Conservation (phyloP, 2,113 vertebrate species). For the Pachypanchax playfairii region DNA sequence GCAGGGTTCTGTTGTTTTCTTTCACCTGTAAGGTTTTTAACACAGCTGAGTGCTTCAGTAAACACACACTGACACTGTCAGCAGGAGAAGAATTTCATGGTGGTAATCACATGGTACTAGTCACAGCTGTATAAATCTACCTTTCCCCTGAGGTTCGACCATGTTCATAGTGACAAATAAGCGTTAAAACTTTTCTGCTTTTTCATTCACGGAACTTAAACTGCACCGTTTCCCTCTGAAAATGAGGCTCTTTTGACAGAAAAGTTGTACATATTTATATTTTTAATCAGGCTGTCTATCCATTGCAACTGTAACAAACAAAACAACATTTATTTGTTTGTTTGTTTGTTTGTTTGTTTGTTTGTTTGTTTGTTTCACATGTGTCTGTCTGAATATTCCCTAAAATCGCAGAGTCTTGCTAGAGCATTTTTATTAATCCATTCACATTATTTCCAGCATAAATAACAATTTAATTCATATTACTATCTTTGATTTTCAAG, state of each 20-base stretch:
- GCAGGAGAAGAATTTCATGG: constrained; percentile 10
- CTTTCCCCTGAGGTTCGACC: constrained; percentile 2
- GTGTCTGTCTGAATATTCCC: background rate
- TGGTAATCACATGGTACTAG: constrained; percentile 1
- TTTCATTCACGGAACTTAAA: background rate
- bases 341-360: too few relatives aligned
- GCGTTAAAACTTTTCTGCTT: background rate
- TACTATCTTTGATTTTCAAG: background rate
- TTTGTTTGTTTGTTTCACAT: too few relatives aligned
- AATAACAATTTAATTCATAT: too few relatives aligned
- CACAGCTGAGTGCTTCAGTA: background rate
- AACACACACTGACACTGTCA: constrained; percentile 8
- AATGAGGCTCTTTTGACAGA: background rate
- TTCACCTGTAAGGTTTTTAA: constrained; percentile 20
- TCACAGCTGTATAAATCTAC: background rate
- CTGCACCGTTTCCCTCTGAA: background rate
- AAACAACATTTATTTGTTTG: too few relatives aligned
- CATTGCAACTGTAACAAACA: too few relatives aligned
- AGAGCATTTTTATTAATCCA: background rate
- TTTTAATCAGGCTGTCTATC: background rate
- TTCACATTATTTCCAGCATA: background rate
- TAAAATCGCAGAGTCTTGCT: background rate
- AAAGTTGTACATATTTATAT: background rate
- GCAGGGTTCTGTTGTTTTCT: constrained; percentile 3
- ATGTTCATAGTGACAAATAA: background rate